Percentiles rank a stretch among this genome's conserved stretches.
Conservation (phyloP, 2,113 vertebrate genomes). For the Rhinoderma darwinii region DNA sequence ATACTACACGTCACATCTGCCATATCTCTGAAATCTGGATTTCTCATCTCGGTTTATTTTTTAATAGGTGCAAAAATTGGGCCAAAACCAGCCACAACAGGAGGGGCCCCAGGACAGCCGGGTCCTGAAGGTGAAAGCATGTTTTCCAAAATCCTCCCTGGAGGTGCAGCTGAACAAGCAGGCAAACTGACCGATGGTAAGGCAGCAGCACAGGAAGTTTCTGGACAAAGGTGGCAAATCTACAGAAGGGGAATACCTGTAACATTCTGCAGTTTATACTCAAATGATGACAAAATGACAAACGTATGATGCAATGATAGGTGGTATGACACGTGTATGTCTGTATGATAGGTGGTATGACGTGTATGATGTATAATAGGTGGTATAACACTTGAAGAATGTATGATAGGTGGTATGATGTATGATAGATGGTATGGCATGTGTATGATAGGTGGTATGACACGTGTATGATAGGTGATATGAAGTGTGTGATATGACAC, state of each 20-base stretch:
- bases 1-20: too few relatives aligned
- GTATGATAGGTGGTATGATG: neutral
- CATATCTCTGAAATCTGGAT: neutral
- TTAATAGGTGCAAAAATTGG: conserved; percentile 80
- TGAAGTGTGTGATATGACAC: neutral
- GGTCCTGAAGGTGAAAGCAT: conserved; percentile 87
- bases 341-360: too few relatives aligned
- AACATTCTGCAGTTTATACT: too few relatives aligned
- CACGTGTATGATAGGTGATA: neutral
- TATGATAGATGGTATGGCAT: neutral
- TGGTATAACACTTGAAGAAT: neutral
- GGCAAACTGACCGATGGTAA: conserved; percentile 97
- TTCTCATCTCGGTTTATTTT: neutral
- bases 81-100: conserved; percentile 69
- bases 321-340: neutral
- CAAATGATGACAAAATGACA: neutral
- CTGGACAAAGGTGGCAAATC: neutral
- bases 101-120: conserved; percentile 74
- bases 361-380: neutral
- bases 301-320: neutral
- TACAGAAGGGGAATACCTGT: neutral
- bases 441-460: neutral
- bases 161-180: conserved; percentile 95
- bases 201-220: neutral
- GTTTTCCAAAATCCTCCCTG: conserved; percentile 93